phyloP scores from a whole-genome alignment of 2,888 invertebrate genomes.

The Lapara coniferarum region DNA sequence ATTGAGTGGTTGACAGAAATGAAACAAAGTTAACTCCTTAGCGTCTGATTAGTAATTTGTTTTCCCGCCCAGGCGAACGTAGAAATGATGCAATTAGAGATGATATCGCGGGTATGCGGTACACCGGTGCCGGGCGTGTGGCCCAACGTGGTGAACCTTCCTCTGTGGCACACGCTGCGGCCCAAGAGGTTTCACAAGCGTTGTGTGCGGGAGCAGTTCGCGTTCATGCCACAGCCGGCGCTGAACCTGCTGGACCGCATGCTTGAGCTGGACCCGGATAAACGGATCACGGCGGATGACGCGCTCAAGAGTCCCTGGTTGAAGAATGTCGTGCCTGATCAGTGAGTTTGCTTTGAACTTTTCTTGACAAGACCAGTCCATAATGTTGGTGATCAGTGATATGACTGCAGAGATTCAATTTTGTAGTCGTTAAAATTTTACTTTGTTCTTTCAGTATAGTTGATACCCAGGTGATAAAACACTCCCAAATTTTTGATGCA shows the following conservation, averaged over 20 bases:
- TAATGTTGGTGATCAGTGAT: no score
- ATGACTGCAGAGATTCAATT: no score
- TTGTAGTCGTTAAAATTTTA: no score
- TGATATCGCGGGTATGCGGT: conserved; percentile 97
- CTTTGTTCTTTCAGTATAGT: no score
- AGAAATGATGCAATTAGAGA: conserved; percentile 96
- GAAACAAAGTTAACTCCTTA: background rate
- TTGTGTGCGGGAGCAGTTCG: conserved; percentile 95
- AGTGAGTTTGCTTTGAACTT: conserved; percentile 83
- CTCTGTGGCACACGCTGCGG: conserved; percentile 95
- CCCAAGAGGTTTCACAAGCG: conserved; percentile 95
- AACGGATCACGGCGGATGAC: conserved; percentile 96
- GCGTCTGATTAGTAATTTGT: background rate
- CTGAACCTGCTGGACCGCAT: conserved; percentile 96
- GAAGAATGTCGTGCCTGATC: conserved; percentile 94
- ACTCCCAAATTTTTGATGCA: no score
- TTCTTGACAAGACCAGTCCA: no score
- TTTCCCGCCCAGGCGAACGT: conserved; percentile 88
- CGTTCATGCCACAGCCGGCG: conserved; percentile 94
- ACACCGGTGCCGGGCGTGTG: conserved; percentile 98
- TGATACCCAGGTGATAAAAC: no score
- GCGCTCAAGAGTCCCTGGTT: conserved; percentile 97
- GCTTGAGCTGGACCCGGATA: conserved; percentile 97
- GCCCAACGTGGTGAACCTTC: conserved; percentile 97
- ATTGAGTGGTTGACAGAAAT: background rate